These are phyloP conservation scores for Eulemur macaco DNA, from an alignment of 2,113 vertebrate species.

Conservation along the genomic window DNA sequence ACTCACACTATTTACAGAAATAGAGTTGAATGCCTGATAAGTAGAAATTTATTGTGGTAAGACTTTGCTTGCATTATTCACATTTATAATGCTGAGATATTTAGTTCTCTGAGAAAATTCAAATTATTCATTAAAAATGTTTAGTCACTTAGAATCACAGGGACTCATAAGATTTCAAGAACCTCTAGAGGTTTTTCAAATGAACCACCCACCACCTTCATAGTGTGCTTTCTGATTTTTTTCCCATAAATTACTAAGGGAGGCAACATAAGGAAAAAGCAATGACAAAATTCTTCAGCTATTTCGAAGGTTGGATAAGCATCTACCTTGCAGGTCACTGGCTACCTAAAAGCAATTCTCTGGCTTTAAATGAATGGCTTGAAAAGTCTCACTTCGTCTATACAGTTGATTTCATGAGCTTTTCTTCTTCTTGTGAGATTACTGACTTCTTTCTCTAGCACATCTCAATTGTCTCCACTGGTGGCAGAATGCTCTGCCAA, in stretches of 20 bases:
- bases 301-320: not conserved
- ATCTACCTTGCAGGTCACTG: not conserved
- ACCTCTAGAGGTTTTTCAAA: not conserved
- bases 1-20: not conserved
- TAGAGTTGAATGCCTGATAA: not conserved
- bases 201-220: not conserved
- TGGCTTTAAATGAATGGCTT: not conserved
- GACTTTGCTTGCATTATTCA: slow-evolving; percentile 4
- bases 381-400: not conserved
- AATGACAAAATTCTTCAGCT: not conserved
- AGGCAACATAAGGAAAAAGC: not conserved
- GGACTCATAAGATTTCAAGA: not conserved
- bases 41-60: not conserved
- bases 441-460: not conserved
- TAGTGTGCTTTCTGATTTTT: not conserved
- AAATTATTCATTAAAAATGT: not conserved
- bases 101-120: slow-evolving; percentile 17
- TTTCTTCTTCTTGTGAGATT: not conserved
- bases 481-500: not conserved
- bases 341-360: not conserved
- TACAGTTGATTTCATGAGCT: not conserved
- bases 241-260: not conserved
- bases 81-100: not conserved
- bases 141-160: not conserved
- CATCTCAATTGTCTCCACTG: not conserved